These are phyloP conservation scores for Cherax quadricarinatus DNA, from an alignment of 1,140 invertebrate genomes.

Conservation along the genomic window DNA sequence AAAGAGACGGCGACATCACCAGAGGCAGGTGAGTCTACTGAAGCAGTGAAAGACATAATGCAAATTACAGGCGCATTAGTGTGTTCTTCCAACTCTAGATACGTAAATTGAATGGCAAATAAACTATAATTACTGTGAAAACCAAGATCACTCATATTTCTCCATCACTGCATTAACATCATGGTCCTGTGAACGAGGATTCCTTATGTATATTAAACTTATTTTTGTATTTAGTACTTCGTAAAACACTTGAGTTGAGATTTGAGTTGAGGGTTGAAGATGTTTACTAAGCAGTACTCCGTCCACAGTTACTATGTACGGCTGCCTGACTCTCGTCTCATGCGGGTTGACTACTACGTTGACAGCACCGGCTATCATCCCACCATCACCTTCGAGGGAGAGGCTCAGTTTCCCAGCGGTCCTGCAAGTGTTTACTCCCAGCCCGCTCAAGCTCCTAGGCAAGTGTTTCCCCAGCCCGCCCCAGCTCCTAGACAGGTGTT, in stretches of 20 bases:
- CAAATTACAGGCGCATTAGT: too few species aligned
- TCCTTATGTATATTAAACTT: too few species aligned
- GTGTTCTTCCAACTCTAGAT: too few species aligned
- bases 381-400: conserved; percentile 26
- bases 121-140: too few species aligned
- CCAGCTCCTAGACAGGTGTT: neutral
- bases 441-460: neutral
- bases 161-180: too few species aligned
- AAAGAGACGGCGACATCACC: conserved; percentile 22
- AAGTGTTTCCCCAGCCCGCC: neutral
- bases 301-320: conserved; percentile 22
- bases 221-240: too few species aligned
- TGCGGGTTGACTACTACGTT: conserved; percentile 30
- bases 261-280: neutral
- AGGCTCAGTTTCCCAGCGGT: conserved; percentile 22
- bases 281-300: too few species aligned
- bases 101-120: too few species aligned
- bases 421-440: neutral
- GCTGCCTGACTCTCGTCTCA: conserved; percentile 35
- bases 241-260: too few species aligned
- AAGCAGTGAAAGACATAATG: neutral
- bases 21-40: conserved; percentile 7
- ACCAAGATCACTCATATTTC: too few species aligned
- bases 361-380: conserved; percentile 29
- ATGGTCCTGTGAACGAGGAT: too few species aligned